Evolutionary conservation across 2,797 vertebrate genomes (phyloP).

Genomic region (Silurus aristotelis): DNA sequence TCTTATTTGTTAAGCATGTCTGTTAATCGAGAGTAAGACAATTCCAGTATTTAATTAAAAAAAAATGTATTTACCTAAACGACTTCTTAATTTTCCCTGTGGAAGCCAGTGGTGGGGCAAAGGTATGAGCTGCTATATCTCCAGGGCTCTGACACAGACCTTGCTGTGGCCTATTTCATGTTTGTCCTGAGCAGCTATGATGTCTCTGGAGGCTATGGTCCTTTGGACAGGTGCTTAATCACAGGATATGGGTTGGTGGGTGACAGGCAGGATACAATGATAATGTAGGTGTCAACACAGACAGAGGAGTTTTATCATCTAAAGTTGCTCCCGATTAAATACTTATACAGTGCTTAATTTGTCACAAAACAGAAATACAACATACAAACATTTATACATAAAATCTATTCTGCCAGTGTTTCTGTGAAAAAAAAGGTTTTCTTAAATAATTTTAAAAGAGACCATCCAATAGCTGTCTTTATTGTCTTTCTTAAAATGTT

Average conservation of each 20-base stretch:
- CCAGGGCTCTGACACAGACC: constrained; percentile 21
- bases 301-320: neutral
- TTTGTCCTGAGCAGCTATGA: constrained; percentile 23
- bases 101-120: constrained; percentile 9
- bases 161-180: constrained; percentile 2
- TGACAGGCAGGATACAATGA: constrained; percentile 33
- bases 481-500: constrained; percentile 34
- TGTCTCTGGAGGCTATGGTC: constrained; percentile 32
- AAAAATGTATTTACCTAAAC: constrained; percentile 1
- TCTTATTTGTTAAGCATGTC: neutral
- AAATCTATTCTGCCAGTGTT: neutral
- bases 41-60: constrained; percentile 9
- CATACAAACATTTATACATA: neutral
- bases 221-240: constrained; percentile 48
- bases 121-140: constrained; percentile 29
- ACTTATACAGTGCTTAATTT: neutral
- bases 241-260: constrained; percentile 23
- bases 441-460: constrained; percentile 14
- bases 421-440: neutral
- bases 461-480: constrained; percentile 42
- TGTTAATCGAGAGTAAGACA: neutral
- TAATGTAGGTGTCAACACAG: constrained; percentile 27
- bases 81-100: constrained; percentile 10
- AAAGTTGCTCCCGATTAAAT: neutral
- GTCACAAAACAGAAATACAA: neutral